A percentile compares a stretch with the other conserved stretches of the same genome.
These are phyloP conservation scores for Pygoscelis antarcticus DNA, from an alignment of 2,113 vertebrate species.

Conservation along the genomic window DNA sequence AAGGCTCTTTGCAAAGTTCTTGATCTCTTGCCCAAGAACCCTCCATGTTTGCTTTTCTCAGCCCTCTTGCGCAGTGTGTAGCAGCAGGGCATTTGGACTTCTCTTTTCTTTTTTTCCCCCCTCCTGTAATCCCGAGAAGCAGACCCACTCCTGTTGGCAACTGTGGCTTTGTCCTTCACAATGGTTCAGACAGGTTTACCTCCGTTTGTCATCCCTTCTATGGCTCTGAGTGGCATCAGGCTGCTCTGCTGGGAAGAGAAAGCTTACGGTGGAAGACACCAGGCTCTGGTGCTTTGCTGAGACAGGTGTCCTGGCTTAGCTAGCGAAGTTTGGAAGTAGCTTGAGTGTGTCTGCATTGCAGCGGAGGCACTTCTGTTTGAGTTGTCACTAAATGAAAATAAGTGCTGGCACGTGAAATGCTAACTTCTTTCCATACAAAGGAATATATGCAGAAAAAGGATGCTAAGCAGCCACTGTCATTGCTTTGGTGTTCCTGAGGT, in stretches of 20 bases:
- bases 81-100: not conserved
- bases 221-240: not conserved
- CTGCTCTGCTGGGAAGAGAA: not conserved
- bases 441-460: not conserved
- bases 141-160: not conserved
- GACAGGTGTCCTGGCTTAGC: not conserved
- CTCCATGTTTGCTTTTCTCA: not conserved
- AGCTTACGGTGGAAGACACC: not conserved
- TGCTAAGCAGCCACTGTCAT: fast-evolving
- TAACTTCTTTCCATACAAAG: not conserved
- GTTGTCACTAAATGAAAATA: not conserved
- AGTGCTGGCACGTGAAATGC: not conserved
- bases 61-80: not conserved
- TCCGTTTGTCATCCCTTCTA: not conserved
- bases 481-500: conserved; percentile 6
- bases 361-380: not conserved
- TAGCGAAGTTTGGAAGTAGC: not conserved
- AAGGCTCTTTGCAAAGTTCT: not conserved
- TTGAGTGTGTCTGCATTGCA: not conserved
- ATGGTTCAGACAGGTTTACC: not conserved
- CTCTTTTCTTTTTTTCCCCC: not conserved
- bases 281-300: not conserved
- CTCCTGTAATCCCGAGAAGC: not conserved
- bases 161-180: not conserved
- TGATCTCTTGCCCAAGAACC: not conserved